These are phyloP conservation scores for Thrips palmi DNA, from an alignment of 1,140 invertebrate species.

Conservation along the genomic window DNA sequence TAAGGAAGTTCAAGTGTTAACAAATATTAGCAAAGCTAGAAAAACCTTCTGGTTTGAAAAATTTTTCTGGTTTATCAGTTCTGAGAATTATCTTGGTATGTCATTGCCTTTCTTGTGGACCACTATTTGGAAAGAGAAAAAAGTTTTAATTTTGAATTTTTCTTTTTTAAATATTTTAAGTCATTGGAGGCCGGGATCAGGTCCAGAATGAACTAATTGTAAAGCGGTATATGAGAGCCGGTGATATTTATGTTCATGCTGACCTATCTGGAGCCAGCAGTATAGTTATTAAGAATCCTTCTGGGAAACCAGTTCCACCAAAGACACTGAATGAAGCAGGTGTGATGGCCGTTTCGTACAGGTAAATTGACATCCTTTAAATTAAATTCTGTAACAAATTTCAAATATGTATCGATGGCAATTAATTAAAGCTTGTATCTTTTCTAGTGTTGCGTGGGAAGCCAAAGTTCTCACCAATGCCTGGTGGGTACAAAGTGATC, in stretches of 20 bases:
- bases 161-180: constrained; percentile 19
- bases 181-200: constrained; percentile 91
- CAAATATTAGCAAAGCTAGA: constrained; percentile 81
- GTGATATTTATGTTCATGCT: constrained; percentile 81
- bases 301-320: constrained; percentile 53
- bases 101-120: constrained; percentile 3
- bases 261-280: constrained; percentile 91
- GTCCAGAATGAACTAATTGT: constrained; percentile 97
- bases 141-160: constrained; percentile 2
- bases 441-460: constrained; percentile 79
- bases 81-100: constrained; percentile 82
- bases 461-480: constrained; percentile 86
- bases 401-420: constrained; percentile 1
- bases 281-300: constrained; percentile 82
- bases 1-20: constrained; percentile 85
- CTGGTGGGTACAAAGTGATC: constrained; percentile 91
- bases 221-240: constrained; percentile 73
- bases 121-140: constrained; percentile 4
- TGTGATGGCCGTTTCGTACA: constrained; percentile 91
- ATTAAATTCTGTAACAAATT: constrained; percentile 1
- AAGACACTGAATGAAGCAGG: constrained; percentile 94
- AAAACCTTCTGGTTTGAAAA: constrained; percentile 98
- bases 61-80: constrained; percentile 98
- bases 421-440: constrained; percentile 9
- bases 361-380: constrained; percentile 26